phyloP scores from a whole-genome alignment of 2,888 invertebrate species.

The Ennomos quercinarius region DNA sequence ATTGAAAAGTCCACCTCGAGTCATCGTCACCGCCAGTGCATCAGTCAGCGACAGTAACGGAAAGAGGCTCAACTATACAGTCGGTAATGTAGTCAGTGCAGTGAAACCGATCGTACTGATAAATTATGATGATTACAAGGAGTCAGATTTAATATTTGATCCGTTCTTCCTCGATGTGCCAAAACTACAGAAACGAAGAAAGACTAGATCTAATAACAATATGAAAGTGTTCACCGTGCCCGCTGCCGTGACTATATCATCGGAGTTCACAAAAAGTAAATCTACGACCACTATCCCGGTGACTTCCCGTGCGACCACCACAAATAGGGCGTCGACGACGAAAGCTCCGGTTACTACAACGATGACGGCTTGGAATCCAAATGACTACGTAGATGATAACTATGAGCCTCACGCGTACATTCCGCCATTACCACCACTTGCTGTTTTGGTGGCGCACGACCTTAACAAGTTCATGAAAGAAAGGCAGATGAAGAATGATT shows the following conservation, averaged over 20 bases:
- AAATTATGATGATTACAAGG: conserved; percentile 91
- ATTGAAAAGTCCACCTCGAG: conserved; percentile 85
- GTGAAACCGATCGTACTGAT: conserved; percentile 86
- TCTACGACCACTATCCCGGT: conserved; percentile 57
- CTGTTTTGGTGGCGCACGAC: conserved; percentile 68
- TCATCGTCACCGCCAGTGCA: conserved; percentile 90
- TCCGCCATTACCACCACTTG: conserved; percentile 72
- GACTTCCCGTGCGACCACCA: conserved; percentile 68
- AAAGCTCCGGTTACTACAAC: conserved; percentile 62
- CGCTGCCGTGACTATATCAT: conserved; percentile 57
- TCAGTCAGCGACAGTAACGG: conserved; percentile 90
- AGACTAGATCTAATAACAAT: conserved; percentile 73
- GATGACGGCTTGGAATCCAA: conserved; percentile 74
- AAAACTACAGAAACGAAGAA: conserved; percentile 85
- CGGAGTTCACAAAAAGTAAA: conserved; percentile 52
- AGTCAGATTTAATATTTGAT: conserved; percentile 90
- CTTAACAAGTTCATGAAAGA: conserved; percentile 63
- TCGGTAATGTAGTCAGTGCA: conserved; percentile 86
- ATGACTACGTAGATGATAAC: conserved; percentile 88
- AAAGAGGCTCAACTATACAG: conserved; percentile 88
- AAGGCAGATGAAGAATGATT: conserved; percentile 54
- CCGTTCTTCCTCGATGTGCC: conserved; percentile 93
- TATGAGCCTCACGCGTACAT: conserved; percentile 87
- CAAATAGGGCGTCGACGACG: conserved; percentile 49
- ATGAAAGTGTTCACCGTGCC: conserved; percentile 68